Base-by-base conservation (phyloP, 2,888 invertebrate genomes). In the Stenodera caucasica region DNA sequence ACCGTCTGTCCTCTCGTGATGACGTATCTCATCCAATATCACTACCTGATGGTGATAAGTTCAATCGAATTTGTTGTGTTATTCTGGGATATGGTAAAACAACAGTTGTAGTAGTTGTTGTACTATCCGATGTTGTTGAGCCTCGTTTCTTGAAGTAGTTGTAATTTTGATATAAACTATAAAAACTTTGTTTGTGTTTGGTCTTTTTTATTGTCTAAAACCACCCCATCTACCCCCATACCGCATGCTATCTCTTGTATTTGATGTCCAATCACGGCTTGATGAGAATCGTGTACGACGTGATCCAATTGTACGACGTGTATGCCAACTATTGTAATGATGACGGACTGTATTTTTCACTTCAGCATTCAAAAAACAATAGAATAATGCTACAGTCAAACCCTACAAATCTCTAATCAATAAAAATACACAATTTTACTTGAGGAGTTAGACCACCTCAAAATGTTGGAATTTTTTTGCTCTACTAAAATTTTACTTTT, bases 311-410 rank as follows among this genome's bases (percentile, higher is more conserved):
- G 82, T 83, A 40, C 89, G 81, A 0, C 86, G 85, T 0, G 86
- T 86, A 75, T 86, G 86, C 91, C 92, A 92, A 61, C 91, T 83
- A 67, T 88, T 86, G 73, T 91, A 87, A 74, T 91, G 91, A 80
- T 93, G 91, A 40, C 89, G 84, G 68, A 94, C 83, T 0, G 92
- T 88, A 76, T 90, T 91, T 49, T 91, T 88, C n/a, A 94, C 94
- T 81, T 95, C 94, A 6, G 91, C 90, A 80, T 94, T 94, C 72
- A 94, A 85, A 81, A 94, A 94, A 81, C 94, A 94, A 82, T 93
- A 94, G 81, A 94, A 90, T 61, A 94, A 81, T 1, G 94, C 92
- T 61, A 94, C 93, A 54, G 89, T 89, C 74, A 94, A 89, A 58
- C 94, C 94, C 94, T 94, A 79, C 0, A 78, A 78, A 65, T 51